phyloP scores from a whole-genome alignment of 2,797 vertebrate species.

The Potorous gilbertii region DNA sequence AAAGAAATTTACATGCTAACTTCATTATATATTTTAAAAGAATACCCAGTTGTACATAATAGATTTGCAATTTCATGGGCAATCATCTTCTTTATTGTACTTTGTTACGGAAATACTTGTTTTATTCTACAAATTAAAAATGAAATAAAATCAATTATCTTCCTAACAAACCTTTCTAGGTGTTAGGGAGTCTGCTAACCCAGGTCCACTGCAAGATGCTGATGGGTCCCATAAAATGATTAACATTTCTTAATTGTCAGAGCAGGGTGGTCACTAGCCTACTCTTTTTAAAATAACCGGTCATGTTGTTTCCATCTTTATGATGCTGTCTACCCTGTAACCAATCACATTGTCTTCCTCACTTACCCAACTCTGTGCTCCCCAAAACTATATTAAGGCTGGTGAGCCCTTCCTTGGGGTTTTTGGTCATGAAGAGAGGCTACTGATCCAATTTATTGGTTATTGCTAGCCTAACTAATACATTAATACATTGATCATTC shows the following conservation, averaged over 20 bases:
- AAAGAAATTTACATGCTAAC: no score
- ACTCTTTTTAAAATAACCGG: not conserved
- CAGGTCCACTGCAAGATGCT: not conserved
- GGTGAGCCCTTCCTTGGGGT: not conserved
- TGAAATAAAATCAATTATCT: not conserved
- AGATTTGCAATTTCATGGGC: no score
- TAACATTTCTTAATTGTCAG: not conserved
- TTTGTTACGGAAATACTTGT: not conserved
- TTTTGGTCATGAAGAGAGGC: not conserved
- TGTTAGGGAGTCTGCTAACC: not conserved
- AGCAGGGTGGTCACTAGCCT: not conserved
- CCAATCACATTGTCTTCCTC: not conserved
- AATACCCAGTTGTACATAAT: no score
- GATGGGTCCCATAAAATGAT: not conserved
- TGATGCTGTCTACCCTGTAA: not conserved
- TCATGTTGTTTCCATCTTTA: not conserved
- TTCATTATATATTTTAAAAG: no score
- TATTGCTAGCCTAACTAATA: not conserved
- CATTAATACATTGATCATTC: not conserved
- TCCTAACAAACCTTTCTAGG: not conserved
- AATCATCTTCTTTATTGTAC: no score
- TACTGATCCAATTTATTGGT: not conserved
- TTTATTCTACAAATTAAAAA: not conserved
- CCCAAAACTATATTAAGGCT: not conserved
- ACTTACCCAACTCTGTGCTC: not conserved